These are phyloP conservation scores for Notarius lentiginosus DNA, from an alignment of 2,113 vertebrate genomes.

Conservation along the genomic window DNA sequence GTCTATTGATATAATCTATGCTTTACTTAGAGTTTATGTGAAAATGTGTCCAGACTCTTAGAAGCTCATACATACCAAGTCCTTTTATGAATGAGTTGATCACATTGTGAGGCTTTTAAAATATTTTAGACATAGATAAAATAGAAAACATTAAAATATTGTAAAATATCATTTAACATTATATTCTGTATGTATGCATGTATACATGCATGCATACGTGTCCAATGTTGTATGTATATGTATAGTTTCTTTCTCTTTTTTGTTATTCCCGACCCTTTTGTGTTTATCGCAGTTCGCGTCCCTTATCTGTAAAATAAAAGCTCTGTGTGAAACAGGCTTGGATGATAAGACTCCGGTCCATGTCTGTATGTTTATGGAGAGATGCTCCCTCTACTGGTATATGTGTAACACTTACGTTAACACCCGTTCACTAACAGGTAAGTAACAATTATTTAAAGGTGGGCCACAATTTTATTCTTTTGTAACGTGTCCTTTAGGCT, in stretches of 20 bases:
- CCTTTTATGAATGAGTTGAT: not conserved
- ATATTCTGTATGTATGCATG: not conserved
- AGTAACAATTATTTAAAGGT: not conserved
- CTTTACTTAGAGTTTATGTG: not conserved
- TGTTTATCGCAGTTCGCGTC: not conserved
- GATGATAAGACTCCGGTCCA: not conserved
- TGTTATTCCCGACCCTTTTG: not conserved
- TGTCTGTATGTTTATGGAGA: conserved; percentile 10
- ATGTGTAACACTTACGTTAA: not conserved
- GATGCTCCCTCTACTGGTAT: conserved; percentile 37
- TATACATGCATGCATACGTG: not conserved
- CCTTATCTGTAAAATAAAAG: not conserved
- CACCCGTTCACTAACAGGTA: not conserved
- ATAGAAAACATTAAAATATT: no score
- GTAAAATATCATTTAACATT: not conserved
- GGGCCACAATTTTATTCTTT: not conserved
- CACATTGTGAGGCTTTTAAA: not conserved
- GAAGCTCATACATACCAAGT: not conserved
- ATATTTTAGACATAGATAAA: not conserved
- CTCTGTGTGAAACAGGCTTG: not conserved
- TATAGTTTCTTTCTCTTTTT: not conserved
- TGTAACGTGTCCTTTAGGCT: not conserved
- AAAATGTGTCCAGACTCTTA: not conserved
- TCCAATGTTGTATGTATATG: not conserved
- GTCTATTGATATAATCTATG: not conserved